Base-by-base conservation (phyloP, 2,113 vertebrate genomes). In the Dolichotis patagonum region DNA sequence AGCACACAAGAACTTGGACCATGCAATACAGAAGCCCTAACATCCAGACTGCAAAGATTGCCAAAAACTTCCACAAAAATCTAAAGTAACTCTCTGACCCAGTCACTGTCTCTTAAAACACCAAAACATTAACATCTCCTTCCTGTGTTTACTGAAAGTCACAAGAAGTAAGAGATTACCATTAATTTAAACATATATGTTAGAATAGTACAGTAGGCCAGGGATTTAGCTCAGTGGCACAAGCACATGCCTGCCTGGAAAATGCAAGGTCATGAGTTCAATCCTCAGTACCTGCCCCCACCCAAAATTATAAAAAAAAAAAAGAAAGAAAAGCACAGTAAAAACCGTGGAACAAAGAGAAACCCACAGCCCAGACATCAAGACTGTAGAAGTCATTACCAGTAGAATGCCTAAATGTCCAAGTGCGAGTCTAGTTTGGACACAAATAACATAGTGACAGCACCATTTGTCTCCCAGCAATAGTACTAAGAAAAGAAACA, bases 161-260 rank as follows among this genome's bases (percentile, higher is more conserved):
- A 28, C 10, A 90, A 24, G 41, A 7, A 90, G 75, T 80, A 41
- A 91, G 12, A 73, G 17, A 49, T 24, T 7, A 77, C 19, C 46
- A 22, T 38, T 67, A 52, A 90, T 20, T 56, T 81, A 85, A 96
- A 95, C 19, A 89, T 46, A 17, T n/a, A 7, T 54, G n/a, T 4
- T 87, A 71, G 81, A 80, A 94, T 77, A 17, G n/a, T 63, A 90
- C 41, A 89, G 60, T 81, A 85, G 49, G 49, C 49, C 49, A 52
- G 49, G 49, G 49, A 52, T 52, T 52, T 52, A 52, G 49, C 49
- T 52, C 49, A 52, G 11, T 11, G 9, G 11, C 49, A 52, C 49
- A 52, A 52, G 49, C 49, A 52, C 10, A 52, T 52, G 49, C 49
- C 49, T 52, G 49, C 49, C 49, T 52, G 49, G 49, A 9, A 52